Evolutionary conservation across 2,888 invertebrate species (phyloP), one percentile per base, ranked within the genome.

Genomic region (Seladonia tumulorum): DNA sequence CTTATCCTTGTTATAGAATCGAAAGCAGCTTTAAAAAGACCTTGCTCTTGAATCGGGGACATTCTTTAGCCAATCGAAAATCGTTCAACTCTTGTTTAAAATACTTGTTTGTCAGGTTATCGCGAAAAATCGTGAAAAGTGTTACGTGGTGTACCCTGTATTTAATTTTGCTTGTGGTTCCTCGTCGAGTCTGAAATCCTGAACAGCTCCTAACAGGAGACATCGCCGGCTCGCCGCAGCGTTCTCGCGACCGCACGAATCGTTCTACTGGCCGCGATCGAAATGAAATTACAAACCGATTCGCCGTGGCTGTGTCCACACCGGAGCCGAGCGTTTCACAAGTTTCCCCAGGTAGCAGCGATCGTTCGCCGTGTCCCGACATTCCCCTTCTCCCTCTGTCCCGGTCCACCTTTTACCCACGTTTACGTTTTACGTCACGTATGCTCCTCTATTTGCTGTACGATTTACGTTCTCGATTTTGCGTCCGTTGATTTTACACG

Each of bases 231-330:
- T 29, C 29, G 16, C 68, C 68, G 18, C 12, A 88, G 85, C 87
- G 78, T 74, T 8, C 74, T 76, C 82, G 39, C 68, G 72, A 81
- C 82, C 80, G 49, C 84, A 77, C 45, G 25, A 57, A 35, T 72
- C 39, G 47, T 39, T 25, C 18, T 22, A 25, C 22, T 49, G 70
- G 70, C 60, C 29, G 86, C 81, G 90, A 88, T 90, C 89, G 92
- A 92, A 94, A 94, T 92, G 91, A 91, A 94, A 94, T 94, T 94
- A 94, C 92, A 92, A 94, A 93, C 90, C 93, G 93, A 94, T 93
- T 91, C 90, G 87, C 88, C 39, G n/a, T n/a, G 70, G 73, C 66
- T 74, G 77, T 73, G 79, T 76, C 81, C 81, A 80, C 81, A 53
- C 22, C 45, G 72, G 73, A 78, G 79, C 81, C 83, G 86, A 29